Conservation (phyloP, 2,797 vertebrate genomes). For the Gymnothorax reevesii region DNA sequence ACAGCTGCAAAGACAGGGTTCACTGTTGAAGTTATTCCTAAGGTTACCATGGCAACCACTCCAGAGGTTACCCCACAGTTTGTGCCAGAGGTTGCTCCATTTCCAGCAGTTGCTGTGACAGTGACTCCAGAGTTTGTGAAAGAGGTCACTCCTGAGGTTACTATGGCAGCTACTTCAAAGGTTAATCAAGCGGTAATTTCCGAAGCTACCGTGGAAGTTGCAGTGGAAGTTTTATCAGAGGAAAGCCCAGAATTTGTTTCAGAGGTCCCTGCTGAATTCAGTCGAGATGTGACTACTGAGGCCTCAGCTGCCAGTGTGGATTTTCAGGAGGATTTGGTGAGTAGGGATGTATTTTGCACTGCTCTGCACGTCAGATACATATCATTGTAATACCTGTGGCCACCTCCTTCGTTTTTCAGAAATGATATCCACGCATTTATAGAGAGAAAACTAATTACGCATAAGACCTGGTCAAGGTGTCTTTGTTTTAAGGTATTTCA, state of each 20-base stretch:
- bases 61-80: neutral
- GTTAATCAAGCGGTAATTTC: neutral
- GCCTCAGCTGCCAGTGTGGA: slow-evolving; percentile 44
- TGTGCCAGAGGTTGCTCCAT: slow-evolving; percentile 36
- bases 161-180: neutral
- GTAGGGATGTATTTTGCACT: slow-evolving; percentile 30
- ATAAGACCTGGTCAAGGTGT: neutral
- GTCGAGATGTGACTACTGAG: slow-evolving; percentile 28
- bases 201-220: neutral
- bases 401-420: neutral
- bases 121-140: slow-evolving; percentile 15
- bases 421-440: neutral
- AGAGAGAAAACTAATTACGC: neutral
- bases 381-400: neutral
- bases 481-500: neutral
- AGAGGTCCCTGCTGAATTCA: neutral
- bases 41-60: neutral
- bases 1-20: neutral
- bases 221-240: slow-evolving; percentile 10
- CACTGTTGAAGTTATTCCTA: neutral
- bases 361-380: neutral
- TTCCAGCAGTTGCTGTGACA: slow-evolving; percentile 31
- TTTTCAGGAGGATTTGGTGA: slow-evolving; percentile 57
- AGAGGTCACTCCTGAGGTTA: slow-evolving; percentile 2
- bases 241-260: neutral